A percentile compares a stretch with the other conserved stretches of the same genome.
These are phyloP conservation scores for Mimachlamys varia DNA, from an alignment of 2,888 invertebrate species.

Conservation along the genomic window DNA sequence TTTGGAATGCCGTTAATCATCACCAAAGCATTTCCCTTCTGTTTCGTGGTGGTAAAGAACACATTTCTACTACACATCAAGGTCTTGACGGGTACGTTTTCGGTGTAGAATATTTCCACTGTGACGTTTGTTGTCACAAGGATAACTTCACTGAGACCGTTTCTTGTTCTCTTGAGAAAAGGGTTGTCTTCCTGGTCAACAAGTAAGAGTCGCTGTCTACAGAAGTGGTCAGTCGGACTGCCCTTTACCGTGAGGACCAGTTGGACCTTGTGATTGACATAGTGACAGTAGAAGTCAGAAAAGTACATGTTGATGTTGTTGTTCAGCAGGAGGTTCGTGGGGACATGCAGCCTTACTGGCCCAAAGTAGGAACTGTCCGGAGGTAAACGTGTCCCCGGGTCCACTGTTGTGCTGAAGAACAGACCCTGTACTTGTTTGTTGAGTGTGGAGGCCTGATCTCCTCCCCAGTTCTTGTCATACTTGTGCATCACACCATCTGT, in stretches of 20 bases:
- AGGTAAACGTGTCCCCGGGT: constrained; percentile 62
- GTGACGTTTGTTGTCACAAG: constrained; percentile 46
- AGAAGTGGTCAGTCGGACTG: constrained; percentile 48
- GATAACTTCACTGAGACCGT: background rate
- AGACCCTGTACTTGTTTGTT: constrained; percentile 48
- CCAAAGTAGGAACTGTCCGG: constrained; percentile 57
- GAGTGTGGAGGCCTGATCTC: constrained; percentile 49
- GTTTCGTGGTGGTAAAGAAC: constrained; percentile 40
- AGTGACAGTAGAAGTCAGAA: constrained; percentile 80
- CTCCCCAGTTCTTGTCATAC: constrained; percentile 46
- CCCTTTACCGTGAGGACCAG: constrained; percentile 64
- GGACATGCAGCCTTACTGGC: constrained; percentile 50
- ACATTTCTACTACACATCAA: background rate
- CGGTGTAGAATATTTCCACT: constrained; percentile 60
- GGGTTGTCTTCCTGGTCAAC: constrained; percentile 51
- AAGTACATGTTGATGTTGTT: constrained; percentile 71
- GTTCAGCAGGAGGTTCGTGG: constrained; percentile 46
- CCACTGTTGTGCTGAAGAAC: constrained; percentile 75
- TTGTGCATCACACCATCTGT: constrained; percentile 45
- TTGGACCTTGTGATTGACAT: constrained; percentile 75
- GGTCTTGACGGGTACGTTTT: constrained; percentile 47
- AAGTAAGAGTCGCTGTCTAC: constrained; percentile 44
- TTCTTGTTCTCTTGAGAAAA: constrained; percentile 45
- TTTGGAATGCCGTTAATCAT: constrained; percentile 46
- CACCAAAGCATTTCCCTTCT: constrained; percentile 3